Base-by-base conservation (phyloP, 2,888 invertebrate species). In the Amblyjoppa fuscipennis region DNA sequence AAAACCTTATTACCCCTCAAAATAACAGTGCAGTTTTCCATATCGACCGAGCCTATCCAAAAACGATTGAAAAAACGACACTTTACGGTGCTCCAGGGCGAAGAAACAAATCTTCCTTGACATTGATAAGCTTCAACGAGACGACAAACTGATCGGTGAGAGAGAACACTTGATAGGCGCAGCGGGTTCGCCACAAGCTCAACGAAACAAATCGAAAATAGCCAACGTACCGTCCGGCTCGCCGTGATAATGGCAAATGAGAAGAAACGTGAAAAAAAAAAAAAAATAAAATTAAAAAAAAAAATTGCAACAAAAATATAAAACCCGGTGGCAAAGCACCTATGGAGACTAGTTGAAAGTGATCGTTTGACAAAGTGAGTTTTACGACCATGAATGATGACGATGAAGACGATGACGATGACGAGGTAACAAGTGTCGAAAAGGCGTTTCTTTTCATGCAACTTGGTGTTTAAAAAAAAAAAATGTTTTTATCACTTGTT, bases 221-320 rank as follows among this genome's bases (percentile, higher is more conserved):
- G 86, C 84, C 81, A 83, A 82, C 64, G 79, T 78, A 84, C 76
- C 61, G 78, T 73, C 69, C 66, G 49, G 76, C 61, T 78, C 51
- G 66, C 83, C 73, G 88, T 88, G 84, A 81, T 86, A 91, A 90
- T 89, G 89, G 88, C 90, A 90, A 90, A 88, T 83, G 84, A 81
- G 75, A 82, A 81, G 69, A 64, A 81, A 77, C 59, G 81, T 20
- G 83, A 76, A 83, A 87, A 85, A 87, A 64, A 76, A 56, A 84
- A 73, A 87, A 74, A 51, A 31, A 89, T 20, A 20, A 20, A 0
- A 20, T 20, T 20, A 20, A 20, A 20, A 84, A 73, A 87, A 74
- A 51, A 31, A 89, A 82, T 73, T 25, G 83, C 83, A 85, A 83
- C 77, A 45, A 31, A 85, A 83, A 80, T 61, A 11, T 80, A 77